A percentile compares a stretch with the other conserved stretches of the same genome.
These are phyloP conservation scores for Orchestes rusci DNA, from an alignment of 2,888 invertebrate species.

Conservation along the genomic window DNA sequence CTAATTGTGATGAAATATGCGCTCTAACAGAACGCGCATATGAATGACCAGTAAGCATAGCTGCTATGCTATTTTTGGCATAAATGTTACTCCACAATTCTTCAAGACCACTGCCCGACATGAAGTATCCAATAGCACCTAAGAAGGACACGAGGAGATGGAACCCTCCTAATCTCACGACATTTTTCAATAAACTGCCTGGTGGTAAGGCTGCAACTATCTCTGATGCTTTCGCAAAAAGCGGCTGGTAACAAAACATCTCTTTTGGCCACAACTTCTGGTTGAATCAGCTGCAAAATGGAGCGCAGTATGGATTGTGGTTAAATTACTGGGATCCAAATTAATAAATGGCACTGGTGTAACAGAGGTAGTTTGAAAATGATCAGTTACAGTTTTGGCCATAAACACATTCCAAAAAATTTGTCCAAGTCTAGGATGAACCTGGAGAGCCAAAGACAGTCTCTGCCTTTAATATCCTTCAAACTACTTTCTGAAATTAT, in stretches of 20 bases:
- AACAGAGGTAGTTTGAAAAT: neutral
- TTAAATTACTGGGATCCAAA: neutral
- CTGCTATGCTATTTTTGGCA: too few species aligned
- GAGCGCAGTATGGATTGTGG: neutral
- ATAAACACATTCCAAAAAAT: too few species aligned
- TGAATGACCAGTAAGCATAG: too few species aligned
- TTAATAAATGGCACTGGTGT: neutral
- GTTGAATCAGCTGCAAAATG: constrained; percentile 1
- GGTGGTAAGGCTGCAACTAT: neutral
- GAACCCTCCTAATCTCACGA: neutral
- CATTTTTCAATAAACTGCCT: neutral
- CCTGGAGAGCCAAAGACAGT: too few species aligned
- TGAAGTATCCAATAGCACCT: too few species aligned
- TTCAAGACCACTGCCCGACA: too few species aligned
- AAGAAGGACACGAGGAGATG: neutral
- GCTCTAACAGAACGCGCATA: too few species aligned
- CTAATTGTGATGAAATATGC: too few species aligned
- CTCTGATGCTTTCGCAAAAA: neutral
- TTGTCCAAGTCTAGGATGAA: too few species aligned
- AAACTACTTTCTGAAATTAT: too few species aligned
- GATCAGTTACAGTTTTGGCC: neutral
- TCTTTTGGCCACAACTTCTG: neutral
- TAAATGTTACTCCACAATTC: too few species aligned
- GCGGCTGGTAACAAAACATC: neutral
- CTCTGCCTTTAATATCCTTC: too few species aligned